phyloP scores from a whole-genome alignment of 2,113 vertebrate species.

The Oostethus manadensis region DNA sequence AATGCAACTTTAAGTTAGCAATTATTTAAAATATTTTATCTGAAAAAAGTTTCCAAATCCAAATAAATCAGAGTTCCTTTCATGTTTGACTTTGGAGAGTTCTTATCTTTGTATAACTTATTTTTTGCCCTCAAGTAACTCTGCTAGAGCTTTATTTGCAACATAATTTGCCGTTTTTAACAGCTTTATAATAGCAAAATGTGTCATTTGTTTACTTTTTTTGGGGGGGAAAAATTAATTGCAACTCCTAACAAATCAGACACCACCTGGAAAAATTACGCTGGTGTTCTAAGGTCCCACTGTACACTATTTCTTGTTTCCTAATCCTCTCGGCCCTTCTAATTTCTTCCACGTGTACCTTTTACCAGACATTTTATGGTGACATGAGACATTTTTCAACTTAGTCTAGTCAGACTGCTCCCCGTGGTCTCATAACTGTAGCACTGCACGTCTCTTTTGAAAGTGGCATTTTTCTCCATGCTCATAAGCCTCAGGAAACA shows the following conservation, averaged over 20 bases:
- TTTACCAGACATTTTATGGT: slow-evolving; percentile 43
- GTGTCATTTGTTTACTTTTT: neutral
- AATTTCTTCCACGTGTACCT: slow-evolving; percentile 42
- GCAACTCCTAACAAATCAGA: slow-evolving; percentile 38
- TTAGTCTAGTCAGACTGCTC: slow-evolving; percentile 33
- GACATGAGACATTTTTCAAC: slow-evolving; percentile 31
- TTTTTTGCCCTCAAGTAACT: slow-evolving; percentile 6
- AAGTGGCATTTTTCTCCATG: slow-evolving; percentile 31
- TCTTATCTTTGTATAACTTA: too few relatives aligned
- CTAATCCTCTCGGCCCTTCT: slow-evolving; percentile 18
- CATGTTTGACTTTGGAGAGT: too few relatives aligned
- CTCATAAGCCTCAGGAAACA: slow-evolving; percentile 41
- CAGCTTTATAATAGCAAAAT: slow-evolving; percentile 34
- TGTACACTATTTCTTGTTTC: neutral
- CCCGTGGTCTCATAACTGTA: slow-evolving; percentile 32
- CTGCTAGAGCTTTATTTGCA: slow-evolving; percentile 4
- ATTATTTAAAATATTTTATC: too few relatives aligned
- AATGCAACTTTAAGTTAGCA: too few relatives aligned
- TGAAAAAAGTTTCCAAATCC: too few relatives aligned
- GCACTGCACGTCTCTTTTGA: slow-evolving; percentile 43
- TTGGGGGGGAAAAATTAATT: neutral
- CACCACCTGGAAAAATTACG: neutral
- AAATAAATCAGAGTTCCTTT: too few relatives aligned
- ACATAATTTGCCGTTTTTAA: slow-evolving; percentile 46
- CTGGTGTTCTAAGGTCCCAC: neutral